Base-by-base conservation (phyloP, 2,797 vertebrate genomes). In the Ptychobarbus kaznakovi region DNA sequence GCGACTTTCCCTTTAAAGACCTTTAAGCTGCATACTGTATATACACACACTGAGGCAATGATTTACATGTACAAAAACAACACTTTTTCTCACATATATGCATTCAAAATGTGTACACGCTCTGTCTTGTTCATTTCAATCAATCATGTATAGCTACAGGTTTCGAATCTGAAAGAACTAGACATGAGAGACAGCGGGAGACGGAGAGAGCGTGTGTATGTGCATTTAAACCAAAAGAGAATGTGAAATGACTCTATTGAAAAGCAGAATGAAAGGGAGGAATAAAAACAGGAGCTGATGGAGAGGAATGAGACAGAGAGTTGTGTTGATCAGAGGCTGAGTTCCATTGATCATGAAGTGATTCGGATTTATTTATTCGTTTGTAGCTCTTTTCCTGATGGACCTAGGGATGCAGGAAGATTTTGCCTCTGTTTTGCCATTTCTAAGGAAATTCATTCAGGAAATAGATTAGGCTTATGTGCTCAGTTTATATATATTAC, bases 371-470 rank as follows among this genome's bases (percentile, higher is more conserved):
- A n/a, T 83, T 83, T 58, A 8, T 79, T 84, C 3, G 42, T 80
- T 85, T 18, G 16, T 65, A 44, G 38, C 46, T 44, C 51, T 81
- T 87, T 56, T 49, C 32, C 28, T 32, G 51, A 22, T 49, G 58
- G 68, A 87, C 56, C 35, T 75, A 58, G 58, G 25, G 32, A 40
- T 44, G 28, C 38, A 22, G 53, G 22, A n/a, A 16, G 42, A 73
- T 25, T 49, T 63, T 65, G 8, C 8, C 25, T 42, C 66, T 9
- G 44, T 79, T 85, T 79, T 58, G 20, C 20, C 18, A 53, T 53
- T 53, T 73, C 18, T n/a, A 49, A 82, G 79, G 65, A 84, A 56
- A 84, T n/a, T n/a, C n/a, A n/a, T n/a, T n/a, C n/a, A n/a, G n/a
- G n/a, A n/a, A n/a, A n/a, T n/a, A n/a, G n/a, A n/a, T n/a, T n/a